Conservation (phyloP, 1,140 invertebrate genomes). For the Pseudomyrmex dendroicus region DNA sequence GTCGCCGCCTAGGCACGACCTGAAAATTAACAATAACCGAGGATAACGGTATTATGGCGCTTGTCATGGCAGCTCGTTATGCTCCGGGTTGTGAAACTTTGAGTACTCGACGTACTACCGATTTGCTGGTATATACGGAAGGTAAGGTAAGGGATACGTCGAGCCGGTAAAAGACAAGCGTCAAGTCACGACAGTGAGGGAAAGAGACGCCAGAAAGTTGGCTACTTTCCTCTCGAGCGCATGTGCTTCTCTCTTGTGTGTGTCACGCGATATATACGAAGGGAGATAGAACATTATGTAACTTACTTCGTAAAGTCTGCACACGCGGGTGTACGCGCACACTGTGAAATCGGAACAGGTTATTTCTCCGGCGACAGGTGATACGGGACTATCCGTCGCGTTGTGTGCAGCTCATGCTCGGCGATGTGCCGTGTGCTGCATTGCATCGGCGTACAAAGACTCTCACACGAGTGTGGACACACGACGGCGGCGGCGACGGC, state of each 20-base stretch:
- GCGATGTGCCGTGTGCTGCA: conserved; percentile 20
- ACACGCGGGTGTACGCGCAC: neutral
- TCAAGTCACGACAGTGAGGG: neutral
- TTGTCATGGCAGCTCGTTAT: conserved; percentile 46
- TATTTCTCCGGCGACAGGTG: conserved; percentile 62
- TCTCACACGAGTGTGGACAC: conserved; percentile 23
- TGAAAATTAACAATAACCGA: conserved; percentile 67
- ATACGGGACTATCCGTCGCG: conserved; percentile 59
- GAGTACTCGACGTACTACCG: conserved; percentile 9
- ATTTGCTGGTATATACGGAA: neutral
- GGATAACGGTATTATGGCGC: neutral
- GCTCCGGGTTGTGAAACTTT: neutral
- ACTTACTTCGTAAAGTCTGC: conserved; percentile 6
- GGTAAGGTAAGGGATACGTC: conserved; percentile 1
- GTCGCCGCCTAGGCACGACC: conserved; percentile 17
- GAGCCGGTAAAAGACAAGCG: neutral
- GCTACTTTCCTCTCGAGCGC: conserved; percentile 30
- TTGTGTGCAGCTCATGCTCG: conserved; percentile 47
- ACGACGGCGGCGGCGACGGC: conserved; percentile 30
- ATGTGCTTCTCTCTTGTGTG: conserved; percentile 11
- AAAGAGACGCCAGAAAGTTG: conserved; percentile 42
- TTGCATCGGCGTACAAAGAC: conserved; percentile 56
- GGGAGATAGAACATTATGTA: conserved; percentile 33
- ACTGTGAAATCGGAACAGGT: conserved; percentile 50
- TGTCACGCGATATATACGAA: conserved; percentile 24